Evolutionary conservation across 1,140 invertebrate genomes (phyloP), one percentile per base, ranked within the genome.

Genomic region (Drosophila ohnishii): DNA sequence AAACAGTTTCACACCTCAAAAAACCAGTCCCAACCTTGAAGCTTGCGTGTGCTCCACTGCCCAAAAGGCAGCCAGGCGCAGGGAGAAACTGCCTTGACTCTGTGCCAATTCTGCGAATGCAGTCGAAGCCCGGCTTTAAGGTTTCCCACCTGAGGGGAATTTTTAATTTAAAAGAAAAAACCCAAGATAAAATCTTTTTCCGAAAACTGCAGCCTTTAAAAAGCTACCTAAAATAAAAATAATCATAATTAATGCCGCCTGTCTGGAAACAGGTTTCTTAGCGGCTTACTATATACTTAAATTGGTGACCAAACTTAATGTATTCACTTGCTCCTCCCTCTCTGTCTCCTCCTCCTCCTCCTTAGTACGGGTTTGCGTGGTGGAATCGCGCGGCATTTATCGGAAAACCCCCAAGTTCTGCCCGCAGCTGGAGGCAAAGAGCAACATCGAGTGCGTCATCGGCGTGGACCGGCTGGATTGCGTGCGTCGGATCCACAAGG

Each of bases 391-490:
- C 16, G 94, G 94, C 0, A 88, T 84, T 2, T 94, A 94, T 78
- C 94, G 94, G 71, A 93, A 92, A 42, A 93, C 94, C 25, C 90
- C 91, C 13, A 93, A 92, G 74, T 94, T 93, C 86, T 96, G 95
- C 76, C 94, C 95, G 0, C 90, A 93, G 9, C 75, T 95, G 51
- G 93, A 94, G 80, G 93, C 93, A 53, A 90, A 90, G 4, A 93
- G 92, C 58, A 93, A 93, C 57, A 92, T 95, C 1, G 93, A 94
- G 78, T 96, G 95, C 78, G 93, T 95, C 14, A 89, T 95, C 32
- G 94, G 94, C 30, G 92, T 93, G 40, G 95, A 96, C 85, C 96
- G 96, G 58, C 88, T 96, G 45, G 94, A 96, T 69, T 98, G 97
- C 90, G 93, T 97, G 72, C 92, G 95, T 51, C 93, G 94, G 66